Conservation (phyloP, 2,113 vertebrate species). For the Anhinga anhinga region DNA sequence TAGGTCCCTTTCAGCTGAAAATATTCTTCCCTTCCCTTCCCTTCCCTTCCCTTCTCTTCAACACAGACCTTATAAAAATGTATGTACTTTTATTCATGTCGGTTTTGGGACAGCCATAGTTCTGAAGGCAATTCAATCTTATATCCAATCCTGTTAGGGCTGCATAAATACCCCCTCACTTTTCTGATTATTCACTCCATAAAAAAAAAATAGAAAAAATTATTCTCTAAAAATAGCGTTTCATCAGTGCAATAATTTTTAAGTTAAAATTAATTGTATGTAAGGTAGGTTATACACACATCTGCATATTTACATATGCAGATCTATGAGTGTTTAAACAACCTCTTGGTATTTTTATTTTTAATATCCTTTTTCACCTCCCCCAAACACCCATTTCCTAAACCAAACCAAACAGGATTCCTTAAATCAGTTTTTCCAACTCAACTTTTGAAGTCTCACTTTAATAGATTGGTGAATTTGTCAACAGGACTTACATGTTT, state of each 20-base stretch:
- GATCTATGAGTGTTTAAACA: background rate
- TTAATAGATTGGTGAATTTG: background rate
- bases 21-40: background rate
- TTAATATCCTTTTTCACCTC: background rate
- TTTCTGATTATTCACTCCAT: background rate
- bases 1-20: background rate
- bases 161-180: background rate
- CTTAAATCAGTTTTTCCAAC: background rate
- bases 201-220: background rate
- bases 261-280: background rate
- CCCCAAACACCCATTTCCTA: background rate
- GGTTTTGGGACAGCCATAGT: background rate
- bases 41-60: too few species aligned
- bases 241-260: background rate
- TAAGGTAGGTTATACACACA: background rate
- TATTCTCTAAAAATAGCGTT: background rate
- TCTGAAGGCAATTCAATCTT: background rate
- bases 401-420: background rate
- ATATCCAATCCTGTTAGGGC: background rate
- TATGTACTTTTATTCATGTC: background rate
- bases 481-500: background rate
- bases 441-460: background rate
- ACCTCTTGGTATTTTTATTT: background rate
- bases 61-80: background rate
- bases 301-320: background rate